Evolutionary conservation across 2,888 invertebrate genomes (phyloP), one percentile per base, ranked within the genome.

Genomic region (Fabriciana adippe): DNA sequence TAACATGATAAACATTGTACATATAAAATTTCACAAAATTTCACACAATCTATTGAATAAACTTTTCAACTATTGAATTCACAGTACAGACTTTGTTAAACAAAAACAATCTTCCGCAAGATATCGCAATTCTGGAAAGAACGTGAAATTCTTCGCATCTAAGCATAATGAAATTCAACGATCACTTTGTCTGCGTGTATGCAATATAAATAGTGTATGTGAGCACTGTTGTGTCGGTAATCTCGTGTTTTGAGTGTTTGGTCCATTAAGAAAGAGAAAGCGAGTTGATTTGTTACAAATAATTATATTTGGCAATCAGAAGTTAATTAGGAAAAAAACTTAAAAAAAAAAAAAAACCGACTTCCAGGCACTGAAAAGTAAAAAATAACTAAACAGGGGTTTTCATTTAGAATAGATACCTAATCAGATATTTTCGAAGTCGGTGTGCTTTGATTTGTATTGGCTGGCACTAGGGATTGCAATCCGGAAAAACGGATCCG

Each of bases 81-180:
- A 48, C 59, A 26, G 26, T 48, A 59, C 48, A n/a, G 59, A 48
- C 48, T 48, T 59, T 59, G 59, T 48, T 16, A 53, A 53, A 48
- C 59, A 48, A n/a, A 48, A 48, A 35, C 41, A 51, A 53, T 51
- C 4, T 18, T 21, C 14, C 31, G 35, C 16, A 61, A 53, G 35
- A 53, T 51, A 51, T 53, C 61, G 35, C 18, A 53, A 53, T 53
- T 50, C 61, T 18, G 18, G 61, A 61, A 61, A 61, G 61, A 61
- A 61, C 51, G 61, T 61, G 51, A 61, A 61, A 61, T 61, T 53
- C 50, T 16, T n/a, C 35, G 15, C 51, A 15, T 51, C 18, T 61
- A 53, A 71, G 69, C 64, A 85, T 83, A 86, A 88, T 87, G 87
- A 87, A 88, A 88, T 87, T 87, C 88, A 87, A 87, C 86, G 88